A percentile compares a stretch with the other conserved stretches of the same genome.
Evolutionary conservation across 2,797 vertebrate species (phyloP).

Genomic region (Kryptolebias ocellatus): DNA sequence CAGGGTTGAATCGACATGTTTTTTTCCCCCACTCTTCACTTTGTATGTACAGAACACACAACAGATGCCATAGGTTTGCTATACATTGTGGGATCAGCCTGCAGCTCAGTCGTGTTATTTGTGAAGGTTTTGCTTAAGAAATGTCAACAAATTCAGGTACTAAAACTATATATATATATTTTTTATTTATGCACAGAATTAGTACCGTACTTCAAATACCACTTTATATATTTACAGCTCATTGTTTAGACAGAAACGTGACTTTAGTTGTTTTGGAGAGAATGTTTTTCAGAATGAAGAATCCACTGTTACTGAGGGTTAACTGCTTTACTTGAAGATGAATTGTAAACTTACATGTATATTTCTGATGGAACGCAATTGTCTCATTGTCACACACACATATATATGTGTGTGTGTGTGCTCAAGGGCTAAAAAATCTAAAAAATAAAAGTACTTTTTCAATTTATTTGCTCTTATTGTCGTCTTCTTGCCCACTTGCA

Average conservation of each 20-base stretch:
- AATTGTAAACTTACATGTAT: conserved; percentile 26
- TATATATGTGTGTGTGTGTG: conserved; percentile 45
- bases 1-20: conserved; percentile 49
- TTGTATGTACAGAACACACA: neutral
- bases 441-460: conserved; percentile 63
- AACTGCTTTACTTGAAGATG: conserved; percentile 62
- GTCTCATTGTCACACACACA: neutral
- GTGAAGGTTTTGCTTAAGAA: conserved; percentile 36
- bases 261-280: conserved; percentile 19
- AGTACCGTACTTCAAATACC: neutral
- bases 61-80: conserved; percentile 23
- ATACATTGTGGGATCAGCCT: conserved; percentile 1
- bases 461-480: conserved; percentile 6
- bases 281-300: conserved; percentile 49
- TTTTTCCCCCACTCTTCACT: conserved; percentile 12
- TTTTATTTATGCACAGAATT: neutral
- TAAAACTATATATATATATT: conserved; percentile 6
- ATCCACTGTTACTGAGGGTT: conserved; percentile 37
- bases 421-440: conserved; percentile 63
- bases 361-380: conserved; percentile 39
- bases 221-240: neutral
- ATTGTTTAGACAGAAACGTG: conserved; percentile 4
- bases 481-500: neutral
- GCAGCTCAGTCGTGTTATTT: conserved; percentile 18
- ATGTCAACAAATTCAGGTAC: conserved; percentile 64